Evolutionary conservation across 2,113 vertebrate genomes (phyloP).

Genomic region (Crocuta crocuta): DNA sequence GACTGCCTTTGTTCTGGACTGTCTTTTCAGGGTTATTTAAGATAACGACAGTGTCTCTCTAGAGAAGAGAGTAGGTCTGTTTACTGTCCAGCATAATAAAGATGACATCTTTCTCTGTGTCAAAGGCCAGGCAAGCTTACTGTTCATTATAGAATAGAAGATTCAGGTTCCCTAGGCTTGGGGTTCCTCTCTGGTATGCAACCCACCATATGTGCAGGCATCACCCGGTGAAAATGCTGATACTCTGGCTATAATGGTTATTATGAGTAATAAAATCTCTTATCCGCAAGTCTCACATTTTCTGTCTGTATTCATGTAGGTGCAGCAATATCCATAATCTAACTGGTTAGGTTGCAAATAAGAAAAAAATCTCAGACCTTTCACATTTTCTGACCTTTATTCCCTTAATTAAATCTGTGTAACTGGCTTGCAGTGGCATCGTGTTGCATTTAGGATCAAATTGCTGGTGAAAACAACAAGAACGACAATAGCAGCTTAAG

Average conservation of each 20-base stretch:
- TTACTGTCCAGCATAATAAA: neutral
- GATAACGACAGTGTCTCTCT: neutral
- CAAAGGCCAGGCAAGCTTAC: neutral
- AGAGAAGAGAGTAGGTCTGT: neutral
- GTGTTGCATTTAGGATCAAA: neutral
- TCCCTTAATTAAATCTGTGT: neutral
- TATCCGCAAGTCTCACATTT: neutral
- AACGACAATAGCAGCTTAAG: neutral
- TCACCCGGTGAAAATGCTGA: neutral
- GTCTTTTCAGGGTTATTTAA: neutral
- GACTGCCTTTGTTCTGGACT: neutral
- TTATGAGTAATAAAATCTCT: neutral
- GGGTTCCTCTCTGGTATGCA: neutral
- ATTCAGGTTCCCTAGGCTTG: neutral
- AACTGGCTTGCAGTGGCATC: neutral
- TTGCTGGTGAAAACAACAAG: neutral
- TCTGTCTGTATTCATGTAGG: neutral
- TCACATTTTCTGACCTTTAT: neutral
- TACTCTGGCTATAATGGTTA: neutral
- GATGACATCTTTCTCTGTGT: neutral
- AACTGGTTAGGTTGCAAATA: neutral
- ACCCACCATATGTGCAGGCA: rapidly evolving
- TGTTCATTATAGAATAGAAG: neutral
- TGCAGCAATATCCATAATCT: neutral
- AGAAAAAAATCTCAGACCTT: neutral